Evolutionary conservation across 2,113 vertebrate species (phyloP), one percentile per base, ranked within the genome.

Genomic region (Lophochroa leadbeateri): DNA sequence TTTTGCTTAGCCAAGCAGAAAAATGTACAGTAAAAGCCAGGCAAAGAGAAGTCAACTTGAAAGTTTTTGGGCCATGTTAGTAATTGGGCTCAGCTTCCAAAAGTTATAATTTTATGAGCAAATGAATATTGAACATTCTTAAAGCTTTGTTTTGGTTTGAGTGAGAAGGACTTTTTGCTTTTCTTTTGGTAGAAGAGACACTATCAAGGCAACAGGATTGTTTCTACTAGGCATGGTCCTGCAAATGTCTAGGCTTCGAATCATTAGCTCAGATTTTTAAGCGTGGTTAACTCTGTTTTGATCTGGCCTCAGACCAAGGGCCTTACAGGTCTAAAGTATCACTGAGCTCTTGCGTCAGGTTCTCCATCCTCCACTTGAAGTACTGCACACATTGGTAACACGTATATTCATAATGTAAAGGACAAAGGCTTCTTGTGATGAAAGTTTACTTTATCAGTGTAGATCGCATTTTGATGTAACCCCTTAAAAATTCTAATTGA

Each of bases 401-500:
- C 16, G 46, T 63, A 60, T 78, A 87, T 90, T 86, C 64, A 81
- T 70, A 69, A 91, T 0, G 35, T 46, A 75, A 82, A 89, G 53
- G 92, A 87, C 93, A 96, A 96, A 96, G 78, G 69, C 64, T 97
- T 95, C 82, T 97, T 95, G 78, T 94, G 93, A 92, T 94, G 96
- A 93, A 92, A 89, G 82, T 90, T 97, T 96, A 84, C 71, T 90
- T 95, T 95, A 92, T 97, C 89, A 70, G 50, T 44, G 68, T 89
- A 90, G 71, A 91, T 97, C 90, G 75, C 88, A 90, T 95, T 97
- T 97, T 97, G 94, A 97, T 97, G 77, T 94, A 97, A 97, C 86
- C 81, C n/a, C 68, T 96, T 97, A 97, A 96, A 97, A 96, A 97
- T 89, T 96, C 91, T 95, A 97, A 91, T 97, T 97, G 92, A 97